phyloP scores from a whole-genome alignment of 2,888 invertebrate genomes.

The Mythimna impura region DNA sequence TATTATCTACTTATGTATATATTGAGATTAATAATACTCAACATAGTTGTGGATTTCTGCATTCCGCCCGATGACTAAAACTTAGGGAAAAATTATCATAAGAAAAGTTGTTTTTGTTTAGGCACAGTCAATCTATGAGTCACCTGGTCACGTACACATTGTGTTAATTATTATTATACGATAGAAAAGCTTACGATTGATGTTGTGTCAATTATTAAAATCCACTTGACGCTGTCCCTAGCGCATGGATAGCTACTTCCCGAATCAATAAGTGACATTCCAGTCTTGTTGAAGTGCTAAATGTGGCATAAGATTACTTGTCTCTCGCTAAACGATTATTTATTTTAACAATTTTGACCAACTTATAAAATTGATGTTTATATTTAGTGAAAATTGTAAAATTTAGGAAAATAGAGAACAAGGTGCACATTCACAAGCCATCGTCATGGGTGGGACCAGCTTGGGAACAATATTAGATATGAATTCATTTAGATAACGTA shows the following conservation, averaged over 20 bases:
- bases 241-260: slow-evolving; percentile 82
- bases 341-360: slow-evolving; percentile 53
- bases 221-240: slow-evolving; percentile 72
- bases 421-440: slow-evolving; percentile 85
- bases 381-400: slow-evolving; percentile 56
- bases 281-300: slow-evolving; percentile 89
- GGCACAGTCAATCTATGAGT: slow-evolving; percentile 76
- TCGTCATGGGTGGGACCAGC: slow-evolving; percentile 91
- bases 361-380: slow-evolving; percentile 49
- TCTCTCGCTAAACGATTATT: slow-evolving; percentile 65
- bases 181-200: slow-evolving; percentile 70
- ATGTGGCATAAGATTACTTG: slow-evolving; percentile 74
- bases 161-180: slow-evolving; percentile 70
- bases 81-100: slow-evolving; percentile 85
- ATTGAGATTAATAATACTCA: slow-evolving; percentile 89
- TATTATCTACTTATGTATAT: slow-evolving; percentile 89
- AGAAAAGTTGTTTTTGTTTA: slow-evolving; percentile 81
- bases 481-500: slow-evolving; percentile 86
- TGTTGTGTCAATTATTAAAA: slow-evolving; percentile 77
- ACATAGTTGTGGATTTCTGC: slow-evolving; percentile 91
- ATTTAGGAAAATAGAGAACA: slow-evolving; percentile 66
- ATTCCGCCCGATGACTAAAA: slow-evolving; percentile 91
- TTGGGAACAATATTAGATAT: slow-evolving; percentile 90
- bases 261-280: slow-evolving; percentile 88
- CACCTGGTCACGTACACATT: slow-evolving; percentile 79